Evolutionary conservation across 2,797 vertebrate genomes (phyloP), one percentile per base, ranked within the genome.

Genomic region (Hybognathus amarus): DNA sequence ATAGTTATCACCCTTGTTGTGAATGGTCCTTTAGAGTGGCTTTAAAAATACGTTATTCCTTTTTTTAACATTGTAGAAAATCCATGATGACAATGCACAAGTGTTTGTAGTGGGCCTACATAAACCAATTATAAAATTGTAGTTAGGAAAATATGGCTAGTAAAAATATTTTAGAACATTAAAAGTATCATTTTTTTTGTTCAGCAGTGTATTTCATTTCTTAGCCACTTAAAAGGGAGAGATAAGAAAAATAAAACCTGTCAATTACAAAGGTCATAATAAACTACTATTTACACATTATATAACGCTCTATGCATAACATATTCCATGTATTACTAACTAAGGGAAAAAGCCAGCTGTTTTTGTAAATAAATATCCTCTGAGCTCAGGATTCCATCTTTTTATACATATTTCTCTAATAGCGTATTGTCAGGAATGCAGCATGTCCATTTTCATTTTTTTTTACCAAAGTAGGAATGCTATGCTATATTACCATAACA

Each of bases 401-500:
- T 52, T 47, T 74, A 22, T 4, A 75, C 8, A 20, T 59, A 59
- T 27, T 76, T 8, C 2, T 22, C 36, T 40, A 33, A 59, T 38
- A n/a, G 12, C 33, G 13, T 9, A 75, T 75, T 76, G 33, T 3
- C 12, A 76, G 73, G 22, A 59, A 56, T 59, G 22, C 33, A 38
- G 33, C 3, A 76, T 17, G 36, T 56, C 52, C 18, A 10, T 38
- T 59, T 56, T 15, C 36, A 59, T 33, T 61, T 68, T 38, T 30
- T 61, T 68, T 38, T 30, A 47, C 42, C 54, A 61, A 74, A 86
- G 85, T 54, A n/a, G 79, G 67, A 79, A 50, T 40, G 38, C 30
- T 42, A 75, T 61, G 83, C 5, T 1, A 74, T 87, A 88, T 90
- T 75, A 75, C 22, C 4, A 12, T 56, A 56, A 56, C 33, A 75